A percentile compares a stretch with the other conserved stretches of the same genome.
These are phyloP conservation scores for Cricetomys ansorgei DNA, from an alignment of 2,113 vertebrate species.

Conservation along the genomic window DNA sequence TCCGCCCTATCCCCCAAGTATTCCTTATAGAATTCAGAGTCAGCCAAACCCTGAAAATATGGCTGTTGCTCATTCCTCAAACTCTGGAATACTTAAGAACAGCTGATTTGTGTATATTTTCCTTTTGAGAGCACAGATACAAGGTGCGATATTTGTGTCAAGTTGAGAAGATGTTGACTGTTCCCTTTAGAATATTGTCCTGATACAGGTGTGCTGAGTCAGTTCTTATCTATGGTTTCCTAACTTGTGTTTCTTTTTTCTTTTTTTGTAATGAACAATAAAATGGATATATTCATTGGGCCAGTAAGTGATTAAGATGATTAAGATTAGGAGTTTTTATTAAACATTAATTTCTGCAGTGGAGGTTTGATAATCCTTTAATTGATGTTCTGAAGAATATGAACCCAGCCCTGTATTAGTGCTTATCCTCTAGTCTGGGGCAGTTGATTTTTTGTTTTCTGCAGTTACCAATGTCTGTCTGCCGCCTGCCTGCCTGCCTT, in stretches of 20 bases:
- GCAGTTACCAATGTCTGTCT: background rate
- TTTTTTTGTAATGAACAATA: constrained; percentile 23
- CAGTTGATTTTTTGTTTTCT: constrained; percentile 11
- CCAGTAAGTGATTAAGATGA: background rate
- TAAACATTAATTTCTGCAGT: background rate
- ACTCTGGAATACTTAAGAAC: constrained; percentile 42
- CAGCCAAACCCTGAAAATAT: background rate
- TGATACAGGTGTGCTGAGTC: background rate
- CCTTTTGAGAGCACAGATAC: background rate
- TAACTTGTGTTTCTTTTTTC: background rate
- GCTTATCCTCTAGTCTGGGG: constrained; percentile 10
- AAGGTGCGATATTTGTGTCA: constrained; percentile 21
- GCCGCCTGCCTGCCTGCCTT: background rate
- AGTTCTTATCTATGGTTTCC: background rate
- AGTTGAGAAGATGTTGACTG: constrained; percentile 26
- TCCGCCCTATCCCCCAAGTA: background rate
- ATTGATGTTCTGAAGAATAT: constrained; percentile 16
- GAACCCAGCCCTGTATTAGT: background rate
- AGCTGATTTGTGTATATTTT: background rate
- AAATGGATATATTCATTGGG: background rate
- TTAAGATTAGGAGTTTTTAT: background rate
- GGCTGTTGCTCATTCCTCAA: background rate
- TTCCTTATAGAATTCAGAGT: constrained; percentile 29
- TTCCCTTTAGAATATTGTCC: background rate
- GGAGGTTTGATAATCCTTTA: constrained; percentile 23